A percentile compares a stretch with the other conserved stretches of the same genome.
Evolutionary conservation across 2,888 invertebrate genomes (phyloP).

Genomic region (Ceraclea dissimilis): DNA sequence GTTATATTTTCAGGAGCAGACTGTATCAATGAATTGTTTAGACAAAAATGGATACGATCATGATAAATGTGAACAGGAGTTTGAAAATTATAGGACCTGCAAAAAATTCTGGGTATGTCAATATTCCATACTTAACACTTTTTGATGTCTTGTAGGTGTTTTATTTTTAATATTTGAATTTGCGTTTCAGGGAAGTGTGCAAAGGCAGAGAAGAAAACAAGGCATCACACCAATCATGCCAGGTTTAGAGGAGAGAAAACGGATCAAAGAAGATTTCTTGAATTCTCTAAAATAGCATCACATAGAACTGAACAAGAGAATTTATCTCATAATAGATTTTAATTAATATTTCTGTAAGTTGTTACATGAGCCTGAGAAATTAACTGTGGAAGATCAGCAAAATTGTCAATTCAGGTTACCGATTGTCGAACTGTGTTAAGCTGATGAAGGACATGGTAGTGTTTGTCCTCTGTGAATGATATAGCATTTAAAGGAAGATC

Average conservation of each 20-base stretch:
- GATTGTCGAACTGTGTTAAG: no score
- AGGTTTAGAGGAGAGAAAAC: constrained; percentile 57
- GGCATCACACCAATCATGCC: constrained; percentile 64
- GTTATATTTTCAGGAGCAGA: constrained; percentile 62
- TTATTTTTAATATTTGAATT: no score
- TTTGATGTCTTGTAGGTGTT: no score
- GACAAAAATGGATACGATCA: constrained; percentile 59
- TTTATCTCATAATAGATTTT: no score
- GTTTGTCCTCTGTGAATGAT: no score
- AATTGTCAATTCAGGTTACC: no score
- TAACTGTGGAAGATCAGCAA: no score
- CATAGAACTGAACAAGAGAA: no score
- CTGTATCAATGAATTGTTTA: constrained; percentile 63
- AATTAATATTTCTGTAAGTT: no score
- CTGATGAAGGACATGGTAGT: no score
- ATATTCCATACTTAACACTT: not conserved
- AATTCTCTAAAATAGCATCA: not conserved
- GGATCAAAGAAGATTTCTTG: constrained; percentile 52
- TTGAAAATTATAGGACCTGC: constrained; percentile 72
- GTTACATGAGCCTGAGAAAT: no score
- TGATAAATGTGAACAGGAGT: constrained; percentile 57
- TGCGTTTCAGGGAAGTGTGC: constrained; percentile 38
- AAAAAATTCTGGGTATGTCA: constrained; percentile 75
- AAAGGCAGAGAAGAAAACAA: constrained; percentile 49
- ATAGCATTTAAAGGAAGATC: no score